These are phyloP conservation scores for Erebia palarica DNA, from an alignment of 2,888 invertebrate species.

Conservation along the genomic window DNA sequence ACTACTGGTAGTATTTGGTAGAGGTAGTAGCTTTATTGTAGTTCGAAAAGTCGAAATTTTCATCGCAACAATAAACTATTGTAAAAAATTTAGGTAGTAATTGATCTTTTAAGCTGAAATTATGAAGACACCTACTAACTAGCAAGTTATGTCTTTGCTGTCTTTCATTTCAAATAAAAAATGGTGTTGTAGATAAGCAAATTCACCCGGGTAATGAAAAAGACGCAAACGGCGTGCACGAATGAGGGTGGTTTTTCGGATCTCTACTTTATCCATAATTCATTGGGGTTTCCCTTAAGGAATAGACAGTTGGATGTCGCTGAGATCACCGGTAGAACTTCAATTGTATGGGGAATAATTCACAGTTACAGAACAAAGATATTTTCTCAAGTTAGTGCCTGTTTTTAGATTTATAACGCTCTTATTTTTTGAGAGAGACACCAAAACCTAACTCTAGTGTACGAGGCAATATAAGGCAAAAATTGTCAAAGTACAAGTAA, in stretches of 20 bases:
- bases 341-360: conserved; percentile 46
- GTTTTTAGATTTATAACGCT: conserved; percentile 2
- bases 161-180: too few species aligned
- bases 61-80: too few species aligned
- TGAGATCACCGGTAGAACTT: conserved; percentile 55
- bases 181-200: conserved; percentile 11
- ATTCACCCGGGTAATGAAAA: conserved; percentile 39
- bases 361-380: conserved; percentile 19
- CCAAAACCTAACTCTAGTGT: neutral
- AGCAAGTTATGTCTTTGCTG: too few species aligned
- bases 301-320: conserved; percentile 54
- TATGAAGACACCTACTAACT: too few species aligned
- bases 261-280: conserved; percentile 56
- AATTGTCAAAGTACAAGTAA: neutral
- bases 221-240: conserved; percentile 38
- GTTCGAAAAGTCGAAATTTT: too few species aligned
- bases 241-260: conserved; percentile 47
- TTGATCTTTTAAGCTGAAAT: too few species aligned
- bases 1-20: too few species aligned
- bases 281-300: conserved; percentile 50
- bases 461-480: neutral
- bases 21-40: too few species aligned
- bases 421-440: neutral
- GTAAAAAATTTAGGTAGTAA: too few species aligned
- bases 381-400: conserved; percentile 18